These are phyloP conservation scores for Chlorodrepanis virens DNA, from an alignment of 2,113 vertebrate species.

Conservation along the genomic window DNA sequence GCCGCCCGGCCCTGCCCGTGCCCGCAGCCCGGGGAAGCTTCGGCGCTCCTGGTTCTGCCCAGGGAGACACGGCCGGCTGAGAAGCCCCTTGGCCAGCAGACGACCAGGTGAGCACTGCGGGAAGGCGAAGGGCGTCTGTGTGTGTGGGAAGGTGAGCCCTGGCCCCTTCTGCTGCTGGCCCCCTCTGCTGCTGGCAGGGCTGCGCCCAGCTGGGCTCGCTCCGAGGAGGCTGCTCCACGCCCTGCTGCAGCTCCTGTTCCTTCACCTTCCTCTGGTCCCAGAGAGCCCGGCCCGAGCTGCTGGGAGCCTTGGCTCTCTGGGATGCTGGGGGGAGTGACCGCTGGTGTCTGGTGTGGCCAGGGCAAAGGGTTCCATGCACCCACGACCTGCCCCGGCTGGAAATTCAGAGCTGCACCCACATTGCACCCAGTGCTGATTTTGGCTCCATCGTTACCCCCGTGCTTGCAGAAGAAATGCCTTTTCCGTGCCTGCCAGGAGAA, in stretches of 20 bases:
- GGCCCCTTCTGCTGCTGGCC: background rate
- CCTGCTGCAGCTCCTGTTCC: background rate
- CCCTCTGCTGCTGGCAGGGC: background rate
- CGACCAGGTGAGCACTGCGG: conserved; percentile 85
- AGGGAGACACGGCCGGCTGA: conserved; percentile 87
- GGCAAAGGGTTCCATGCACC: background rate
- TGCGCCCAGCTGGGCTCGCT: background rate
- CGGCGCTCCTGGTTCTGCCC: conserved; percentile 85
- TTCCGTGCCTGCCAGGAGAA: background rate
- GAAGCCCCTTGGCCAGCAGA: conserved; percentile 73
- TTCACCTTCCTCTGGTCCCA: background rate
- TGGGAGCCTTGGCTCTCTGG: background rate
- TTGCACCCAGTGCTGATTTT: background rate
- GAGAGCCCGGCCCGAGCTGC: background rate
- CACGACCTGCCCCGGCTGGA: background rate
- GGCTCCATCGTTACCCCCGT: background rate
- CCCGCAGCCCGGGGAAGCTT: conserved; percentile 63
- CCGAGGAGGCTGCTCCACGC: fast-evolving
- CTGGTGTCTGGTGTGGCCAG: background rate
- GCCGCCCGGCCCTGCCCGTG: conserved; percentile 68
- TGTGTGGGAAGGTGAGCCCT: background rate
- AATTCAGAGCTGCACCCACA: background rate
- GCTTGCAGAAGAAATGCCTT: conserved; percentile 1
- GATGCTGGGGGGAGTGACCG: background rate
- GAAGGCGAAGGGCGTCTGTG: background rate